Evolutionary conservation across 2,113 vertebrate genomes (phyloP).

Genomic region (Charadrius vociferus): DNA sequence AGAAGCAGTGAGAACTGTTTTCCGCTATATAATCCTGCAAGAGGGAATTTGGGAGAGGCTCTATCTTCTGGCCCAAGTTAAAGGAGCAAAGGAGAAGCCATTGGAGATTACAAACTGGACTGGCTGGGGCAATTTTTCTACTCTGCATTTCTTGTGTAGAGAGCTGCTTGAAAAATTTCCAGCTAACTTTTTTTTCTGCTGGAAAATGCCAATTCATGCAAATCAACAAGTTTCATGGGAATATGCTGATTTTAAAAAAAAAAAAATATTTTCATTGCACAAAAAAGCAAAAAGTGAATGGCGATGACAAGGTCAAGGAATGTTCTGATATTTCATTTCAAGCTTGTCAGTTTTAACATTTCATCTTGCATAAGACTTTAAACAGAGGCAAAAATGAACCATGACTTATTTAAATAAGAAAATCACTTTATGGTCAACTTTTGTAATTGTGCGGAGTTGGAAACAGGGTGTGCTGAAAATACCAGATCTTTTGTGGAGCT

Average conservation of each 20-base stretch:
- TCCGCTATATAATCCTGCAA: background rate
- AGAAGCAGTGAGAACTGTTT: background rate
- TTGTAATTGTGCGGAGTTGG: background rate
- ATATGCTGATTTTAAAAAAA: background rate
- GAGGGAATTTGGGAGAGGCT: background rate
- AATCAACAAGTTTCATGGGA: conserved; percentile 34
- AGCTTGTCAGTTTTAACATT: conserved; percentile 4
- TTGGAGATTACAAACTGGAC: background rate
- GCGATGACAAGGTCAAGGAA: conserved; percentile 25
- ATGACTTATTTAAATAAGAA: background rate
- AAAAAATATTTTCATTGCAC: background rate
- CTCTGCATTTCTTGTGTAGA: background rate
- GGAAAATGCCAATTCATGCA: conserved; percentile 5
- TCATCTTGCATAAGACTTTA: background rate
- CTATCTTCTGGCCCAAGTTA: background rate
- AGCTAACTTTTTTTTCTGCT: background rate
- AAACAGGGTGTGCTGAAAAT: background rate
- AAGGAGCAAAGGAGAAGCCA: background rate
- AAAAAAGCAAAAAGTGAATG: background rate
- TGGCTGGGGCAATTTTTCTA: background rate
- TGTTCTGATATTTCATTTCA: conserved; percentile 7
- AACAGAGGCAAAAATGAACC: background rate
- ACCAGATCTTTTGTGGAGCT: background rate
- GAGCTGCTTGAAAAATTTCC: background rate
- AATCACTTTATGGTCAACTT: background rate